phyloP scores from a whole-genome alignment of 2,888 invertebrate genomes.

The Zele albiditarsus region DNA sequence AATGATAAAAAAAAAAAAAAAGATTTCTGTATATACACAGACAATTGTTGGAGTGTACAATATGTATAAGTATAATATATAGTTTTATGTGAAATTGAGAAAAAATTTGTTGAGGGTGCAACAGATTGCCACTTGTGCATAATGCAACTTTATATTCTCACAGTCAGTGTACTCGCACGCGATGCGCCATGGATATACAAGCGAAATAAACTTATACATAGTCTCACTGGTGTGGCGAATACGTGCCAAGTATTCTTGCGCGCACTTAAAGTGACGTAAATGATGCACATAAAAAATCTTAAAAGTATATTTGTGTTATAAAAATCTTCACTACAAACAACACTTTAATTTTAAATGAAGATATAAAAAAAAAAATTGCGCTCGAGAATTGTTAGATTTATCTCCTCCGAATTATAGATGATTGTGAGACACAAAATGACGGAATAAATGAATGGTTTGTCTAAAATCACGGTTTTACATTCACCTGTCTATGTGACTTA shows the following conservation, averaged over 20 bases:
- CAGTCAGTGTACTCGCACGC: conserved; percentile 7
- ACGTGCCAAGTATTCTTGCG: conserved; percentile 24
- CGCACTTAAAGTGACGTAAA: not conserved
- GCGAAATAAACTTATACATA: conserved; percentile 24
- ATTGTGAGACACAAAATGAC: not conserved
- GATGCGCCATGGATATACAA: conserved; percentile 6
- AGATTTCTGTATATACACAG: not conserved
- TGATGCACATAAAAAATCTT: not conserved
- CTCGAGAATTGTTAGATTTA: not conserved
- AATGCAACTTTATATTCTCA: conserved; percentile 49
- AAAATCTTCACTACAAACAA: not conserved
- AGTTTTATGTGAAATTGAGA: not conserved
- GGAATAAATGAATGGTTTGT: conserved; percentile 1
- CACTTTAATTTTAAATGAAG: not conserved
- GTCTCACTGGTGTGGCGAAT: conserved; percentile 18
- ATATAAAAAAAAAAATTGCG: not conserved
- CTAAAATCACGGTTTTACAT: conserved; percentile 31
- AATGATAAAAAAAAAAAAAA: not conserved
- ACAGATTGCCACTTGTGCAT: conserved; percentile 58
- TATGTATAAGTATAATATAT: not conserved
- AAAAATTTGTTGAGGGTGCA: conserved; percentile 45
- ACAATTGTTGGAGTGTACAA: no score
- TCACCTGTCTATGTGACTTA: conserved; percentile 59
- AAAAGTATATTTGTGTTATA: not conserved
- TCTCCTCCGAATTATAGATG: not conserved